Percentiles rank a stretch among this genome's conserved stretches.
Conservation (phyloP, 2,797 vertebrate species). For the Sphenopsis melanotis region DNA sequence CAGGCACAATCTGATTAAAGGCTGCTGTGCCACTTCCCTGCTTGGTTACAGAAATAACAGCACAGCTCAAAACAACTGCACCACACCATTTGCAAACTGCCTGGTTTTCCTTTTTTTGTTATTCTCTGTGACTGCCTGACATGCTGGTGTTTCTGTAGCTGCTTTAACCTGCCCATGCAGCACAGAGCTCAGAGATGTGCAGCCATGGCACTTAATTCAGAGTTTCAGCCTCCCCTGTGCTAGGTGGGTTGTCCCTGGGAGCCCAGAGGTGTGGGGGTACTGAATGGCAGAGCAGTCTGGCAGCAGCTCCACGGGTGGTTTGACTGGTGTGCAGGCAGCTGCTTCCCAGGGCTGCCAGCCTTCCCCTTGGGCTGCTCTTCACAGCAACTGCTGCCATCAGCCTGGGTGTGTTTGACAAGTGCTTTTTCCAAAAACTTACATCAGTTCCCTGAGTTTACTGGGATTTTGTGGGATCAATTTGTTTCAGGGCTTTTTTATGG, state of each 20-base stretch:
- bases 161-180: neutral
- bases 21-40: neutral
- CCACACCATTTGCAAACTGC: neutral
- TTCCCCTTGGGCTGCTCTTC: neutral
- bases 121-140: neutral
- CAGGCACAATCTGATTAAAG: neutral
- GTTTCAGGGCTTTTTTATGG: neutral
- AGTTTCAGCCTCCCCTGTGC: neutral
- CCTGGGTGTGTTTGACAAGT: fast-evolving
- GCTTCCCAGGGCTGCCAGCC: neutral
- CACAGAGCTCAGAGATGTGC: neutral
- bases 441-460: neutral
- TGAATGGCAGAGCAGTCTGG: neutral
- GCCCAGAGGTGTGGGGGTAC: neutral
- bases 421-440: neutral
- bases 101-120: neutral
- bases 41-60: neutral
- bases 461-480: neutral
- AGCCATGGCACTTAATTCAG: neutral
- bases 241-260: neutral
- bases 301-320: neutral
- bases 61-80: neutral
- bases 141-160: neutral
- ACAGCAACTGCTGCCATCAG: neutral
- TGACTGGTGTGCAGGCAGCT: fast-evolving